Conservation (phyloP, 2,113 vertebrate species). For the Romanogobio albipinnatus region DNA sequence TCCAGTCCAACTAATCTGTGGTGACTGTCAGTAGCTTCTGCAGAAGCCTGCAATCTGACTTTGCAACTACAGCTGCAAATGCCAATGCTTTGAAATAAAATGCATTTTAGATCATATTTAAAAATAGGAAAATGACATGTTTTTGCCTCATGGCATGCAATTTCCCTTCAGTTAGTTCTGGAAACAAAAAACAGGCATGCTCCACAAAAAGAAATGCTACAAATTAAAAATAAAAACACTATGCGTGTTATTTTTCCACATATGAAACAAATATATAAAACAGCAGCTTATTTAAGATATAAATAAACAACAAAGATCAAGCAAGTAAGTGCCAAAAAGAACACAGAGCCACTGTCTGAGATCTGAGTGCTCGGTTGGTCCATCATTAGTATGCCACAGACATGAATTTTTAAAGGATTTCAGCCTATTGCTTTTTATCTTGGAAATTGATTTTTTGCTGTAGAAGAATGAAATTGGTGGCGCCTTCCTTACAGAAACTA, state of each 20-base stretch:
- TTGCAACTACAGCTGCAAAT: background rate
- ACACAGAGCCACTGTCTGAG: conserved; percentile 6
- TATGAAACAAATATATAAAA: background rate
- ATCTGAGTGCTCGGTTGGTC: background rate
- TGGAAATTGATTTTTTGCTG: background rate
- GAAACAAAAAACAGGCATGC: background rate
- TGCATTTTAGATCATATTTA: background rate
- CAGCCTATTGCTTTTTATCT: conserved; percentile 26
- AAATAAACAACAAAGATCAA: conserved; percentile 20
- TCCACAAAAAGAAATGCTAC: background rate
- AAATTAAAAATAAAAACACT: background rate
- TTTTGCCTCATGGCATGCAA: background rate
- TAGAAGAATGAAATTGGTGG: conserved; percentile 14
- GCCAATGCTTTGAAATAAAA: conserved; percentile 36
- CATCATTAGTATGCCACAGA: conserved; percentile 22
- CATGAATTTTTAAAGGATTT: conserved; percentile 15
- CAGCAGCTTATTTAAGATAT: background rate
- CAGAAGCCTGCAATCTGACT: background rate
- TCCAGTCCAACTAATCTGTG: background rate
- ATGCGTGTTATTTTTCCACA: background rate
- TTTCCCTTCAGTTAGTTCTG: background rate
- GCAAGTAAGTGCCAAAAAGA: background rate
- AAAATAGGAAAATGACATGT: conserved; percentile 4
- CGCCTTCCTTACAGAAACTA: background rate
- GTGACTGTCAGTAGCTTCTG: background rate